Evolutionary conservation across 2,113 vertebrate genomes (phyloP), one percentile per base, ranked within the genome.

Genomic region (Camelus dromedarius): DNA sequence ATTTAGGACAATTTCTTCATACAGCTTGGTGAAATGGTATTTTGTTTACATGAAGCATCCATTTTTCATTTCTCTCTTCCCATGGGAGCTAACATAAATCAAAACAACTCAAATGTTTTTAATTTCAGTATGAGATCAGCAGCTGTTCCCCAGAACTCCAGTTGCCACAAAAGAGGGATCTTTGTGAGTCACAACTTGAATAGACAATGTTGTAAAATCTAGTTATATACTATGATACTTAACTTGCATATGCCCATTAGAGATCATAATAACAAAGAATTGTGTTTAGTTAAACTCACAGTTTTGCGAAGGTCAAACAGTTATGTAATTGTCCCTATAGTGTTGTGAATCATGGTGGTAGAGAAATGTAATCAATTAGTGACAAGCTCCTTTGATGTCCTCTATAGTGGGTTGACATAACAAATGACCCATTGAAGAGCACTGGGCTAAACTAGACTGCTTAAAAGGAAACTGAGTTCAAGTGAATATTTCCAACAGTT

Each of bases 81-180:
- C 98, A 96, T 38, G 96, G 95, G 98, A 98, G 97, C 98, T 98
- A 98, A 98, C 98, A 98, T 99, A 98, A 98, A 99, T 99, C 98
- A 99, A 98, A 98, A 0, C 42, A 98, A 98, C 97, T 98, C 98
- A 98, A 98, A 98, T 98, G 97, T 98, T 98, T 98, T 98, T 98
- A 82, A 98, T 98, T 98, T 98, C 98, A 97, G 67, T 98, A 98
- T 98, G 98, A 97, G 98, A 98, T 98, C 96, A 97, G 97, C 99
- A 99, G 99, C 99, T 99, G 99, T 98, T 99, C 98, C 98, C 97
- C 98, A 98, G 98, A 98, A 98, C 97, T 98, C 97, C 98, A 98
- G 88, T 98, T 97, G 89, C 92, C 84, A 83, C 98, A 98, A 97
- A 98, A 95, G 94, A 97, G 80, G 76, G 89, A 97, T 92, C 96